These are phyloP conservation scores for Indri indri DNA, from an alignment of 2,113 vertebrate genomes.

Conservation along the genomic window DNA sequence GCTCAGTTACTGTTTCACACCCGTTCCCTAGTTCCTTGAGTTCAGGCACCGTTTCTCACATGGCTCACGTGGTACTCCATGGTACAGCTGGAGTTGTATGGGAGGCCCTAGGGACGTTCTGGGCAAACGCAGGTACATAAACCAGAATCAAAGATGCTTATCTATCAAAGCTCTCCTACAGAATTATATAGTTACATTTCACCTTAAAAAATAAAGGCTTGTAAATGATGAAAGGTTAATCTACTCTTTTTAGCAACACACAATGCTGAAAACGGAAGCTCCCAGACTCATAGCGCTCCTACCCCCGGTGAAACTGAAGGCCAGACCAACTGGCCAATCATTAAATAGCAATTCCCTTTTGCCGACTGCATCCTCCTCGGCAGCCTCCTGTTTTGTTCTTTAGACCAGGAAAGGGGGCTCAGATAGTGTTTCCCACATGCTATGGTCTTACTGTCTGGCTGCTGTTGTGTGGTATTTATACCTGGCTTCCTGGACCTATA, in stretches of 20 bases:
- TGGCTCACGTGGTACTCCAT: fast-evolving
- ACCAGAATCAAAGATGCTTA: neutral
- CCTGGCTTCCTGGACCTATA: neutral
- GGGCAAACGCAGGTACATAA: neutral
- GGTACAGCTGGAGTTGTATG: neutral
- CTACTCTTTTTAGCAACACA: neutral
- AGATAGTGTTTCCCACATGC: neutral
- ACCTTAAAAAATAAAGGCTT: neutral
- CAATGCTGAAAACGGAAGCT: neutral
- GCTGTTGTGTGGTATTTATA: neutral
- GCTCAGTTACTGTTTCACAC: neutral
- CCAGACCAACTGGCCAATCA: neutral
- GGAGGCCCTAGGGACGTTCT: neutral
- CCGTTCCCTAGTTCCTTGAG: neutral
- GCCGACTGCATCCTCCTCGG: neutral
- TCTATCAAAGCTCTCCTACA: neutral
- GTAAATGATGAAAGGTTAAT: neutral
- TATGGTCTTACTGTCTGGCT: neutral
- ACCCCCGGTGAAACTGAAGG: neutral
- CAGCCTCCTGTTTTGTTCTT: neutral
- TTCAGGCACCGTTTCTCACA: neutral
- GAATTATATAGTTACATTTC: neutral
- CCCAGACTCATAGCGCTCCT: neutral
- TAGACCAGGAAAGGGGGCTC: neutral
- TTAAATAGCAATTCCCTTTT: neutral